Base-by-base conservation (phyloP, 2,888 invertebrate species). In the Rhimphoctona megacephalus region DNA sequence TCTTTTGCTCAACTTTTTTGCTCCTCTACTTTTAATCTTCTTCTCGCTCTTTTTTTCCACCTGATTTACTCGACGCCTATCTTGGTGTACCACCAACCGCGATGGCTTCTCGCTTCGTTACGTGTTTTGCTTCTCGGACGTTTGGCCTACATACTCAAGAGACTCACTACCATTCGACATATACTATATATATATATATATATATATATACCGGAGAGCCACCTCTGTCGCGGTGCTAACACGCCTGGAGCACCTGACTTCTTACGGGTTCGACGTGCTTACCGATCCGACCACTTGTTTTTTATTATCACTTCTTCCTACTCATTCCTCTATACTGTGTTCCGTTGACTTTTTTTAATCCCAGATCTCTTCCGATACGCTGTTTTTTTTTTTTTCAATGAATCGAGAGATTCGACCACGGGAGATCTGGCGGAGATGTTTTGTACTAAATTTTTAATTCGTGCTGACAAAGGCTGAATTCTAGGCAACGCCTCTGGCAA, bases 71-170 rank as follows among this genome's bases (percentile, higher is more conserved):
- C 87, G 69, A 30, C 61, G 54, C 36, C 80, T 61, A 54, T 76
- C 82, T 46, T 25, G 74, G 57, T 46, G 73, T 33, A 19, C 49
- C 39, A 43, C n/a, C 78, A 74, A 33, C 52, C n/a, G 49, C 64
- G 52, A 77, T 72, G 76, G 77, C 73, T 86, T 83, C 81, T 85
- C 86, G 85, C 83, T 86, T 86, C 86, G 77, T 86, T 83, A 86
- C 85, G 83, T 85, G 78, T 83, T 78, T 85, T 70, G 85, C 83
- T 83, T 82, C 85, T 86, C 49, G 61, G 81, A 78, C 86, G 86
- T 83, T 86, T 86, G 86, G 86, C 86, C 86, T 86, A 86, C 86
- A 86, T 83, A 83, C 57, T n/a, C 67, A 19, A 69, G 76, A 76
- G 74, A 82, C 86, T 78, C 77, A 81, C 77, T 77, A 61, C 83